Base-by-base conservation (phyloP, 2,888 invertebrate genomes). In the Mellilla xanthometata region DNA sequence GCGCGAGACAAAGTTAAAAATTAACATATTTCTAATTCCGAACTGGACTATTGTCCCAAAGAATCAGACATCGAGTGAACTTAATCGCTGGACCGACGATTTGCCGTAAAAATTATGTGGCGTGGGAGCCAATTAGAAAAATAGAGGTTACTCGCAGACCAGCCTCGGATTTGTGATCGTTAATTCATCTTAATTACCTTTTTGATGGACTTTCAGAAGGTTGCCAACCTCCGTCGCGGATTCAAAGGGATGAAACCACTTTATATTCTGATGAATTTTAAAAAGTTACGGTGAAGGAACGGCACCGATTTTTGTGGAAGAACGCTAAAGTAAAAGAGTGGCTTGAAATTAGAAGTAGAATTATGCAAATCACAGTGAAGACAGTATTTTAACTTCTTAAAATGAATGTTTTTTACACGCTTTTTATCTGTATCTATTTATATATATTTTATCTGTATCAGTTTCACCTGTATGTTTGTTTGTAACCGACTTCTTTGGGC, bases 11-110 rank as follows among this genome's bases (percentile, higher is more conserved):
- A 85, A 86, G 82, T 76, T 72, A 56, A 60, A 60, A 80, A 87
- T 88, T 88, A 81, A 77, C 87, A 88, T 87, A 86, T 85, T 84
- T 83, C 77, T 82, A 81, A 87, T 80, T 79, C 33, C 74, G 64
- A 72, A 76, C 70, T 72, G 68, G 74, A 72, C 83, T 79, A 83
- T 84, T 87, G 86, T 87, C 82, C 76, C 76, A 75, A 74, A 77
- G 80, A 84, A 83, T 88, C 83, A 76, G 79, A 78, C 75, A 77
- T 76, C 64, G 76, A 69, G 70, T 75, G 72, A 73, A 73, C 63
- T 70, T 78, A 81, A 79, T 79, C 73, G 74, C 71, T 73, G 15
- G 71, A 55, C 69, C 65, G 65, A 71, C 73, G 81, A 84, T 83
- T 83, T 83, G 68, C 68, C 76, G 70, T 70, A 74, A 78, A 76